Conservation (phyloP, 2,888 invertebrate genomes). For the Pristionchus japonicus region DNA sequence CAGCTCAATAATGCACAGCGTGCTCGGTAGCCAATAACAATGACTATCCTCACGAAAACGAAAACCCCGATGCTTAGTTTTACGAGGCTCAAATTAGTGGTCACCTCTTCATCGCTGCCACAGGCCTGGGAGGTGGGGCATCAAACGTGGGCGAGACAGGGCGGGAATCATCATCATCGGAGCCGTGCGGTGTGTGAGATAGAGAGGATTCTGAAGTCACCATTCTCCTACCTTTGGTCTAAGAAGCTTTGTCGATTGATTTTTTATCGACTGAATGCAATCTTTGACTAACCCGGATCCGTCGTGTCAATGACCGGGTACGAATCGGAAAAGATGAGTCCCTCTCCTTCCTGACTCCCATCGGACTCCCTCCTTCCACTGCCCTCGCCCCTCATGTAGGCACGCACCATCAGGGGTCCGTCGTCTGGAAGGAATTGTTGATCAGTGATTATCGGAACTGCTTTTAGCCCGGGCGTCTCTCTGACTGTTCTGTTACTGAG, state of each 20-base stretch:
- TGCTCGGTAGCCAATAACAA: no score
- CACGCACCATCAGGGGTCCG: neutral
- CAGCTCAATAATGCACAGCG: no score
- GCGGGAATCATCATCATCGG: neutral
- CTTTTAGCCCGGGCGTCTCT: no score
- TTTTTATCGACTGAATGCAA: no score
- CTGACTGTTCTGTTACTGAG: no score
- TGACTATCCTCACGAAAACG: no score
- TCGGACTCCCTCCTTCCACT: neutral
- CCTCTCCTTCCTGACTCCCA: neutral
- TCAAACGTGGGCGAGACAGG: slow-evolving; percentile 7
- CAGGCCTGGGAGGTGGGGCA: neutral
- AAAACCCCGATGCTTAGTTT: no score
- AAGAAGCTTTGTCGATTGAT: no score
- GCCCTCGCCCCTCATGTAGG: neutral
- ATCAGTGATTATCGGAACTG: no score
- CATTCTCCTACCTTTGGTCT: neutral
- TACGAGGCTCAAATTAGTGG: no score
- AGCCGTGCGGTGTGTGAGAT: neutral
- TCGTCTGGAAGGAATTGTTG: neutral
- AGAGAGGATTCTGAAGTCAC: neutral
- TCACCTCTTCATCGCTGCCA: neutral
- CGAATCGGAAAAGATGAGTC: slow-evolving; percentile 1
- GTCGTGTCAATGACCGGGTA: slow-evolving; percentile 45
- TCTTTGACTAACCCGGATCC: slow-evolving; percentile 37